Percentiles rank a stretch among this genome's conserved stretches.
Conservation (phyloP, 2,113 vertebrate species). For the Madoqua kirkii region DNA sequence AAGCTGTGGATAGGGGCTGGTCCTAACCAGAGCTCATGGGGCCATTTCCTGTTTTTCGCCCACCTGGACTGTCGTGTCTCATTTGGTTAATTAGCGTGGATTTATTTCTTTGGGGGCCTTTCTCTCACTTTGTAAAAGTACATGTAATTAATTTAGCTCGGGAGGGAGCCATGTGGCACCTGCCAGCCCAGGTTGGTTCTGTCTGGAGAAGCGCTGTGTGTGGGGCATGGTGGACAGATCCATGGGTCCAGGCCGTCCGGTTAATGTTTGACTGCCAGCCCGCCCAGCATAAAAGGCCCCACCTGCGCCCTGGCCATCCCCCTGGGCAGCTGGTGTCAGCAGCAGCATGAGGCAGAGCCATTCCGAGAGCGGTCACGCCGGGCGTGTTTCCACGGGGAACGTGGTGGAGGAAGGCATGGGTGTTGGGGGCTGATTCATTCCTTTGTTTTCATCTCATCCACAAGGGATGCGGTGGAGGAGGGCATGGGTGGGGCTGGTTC, state of each 20-base stretch:
- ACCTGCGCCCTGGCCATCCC: neutral
- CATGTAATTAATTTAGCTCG: neutral
- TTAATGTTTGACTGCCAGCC: neutral
- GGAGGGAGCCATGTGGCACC: neutral
- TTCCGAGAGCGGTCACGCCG: accelerated
- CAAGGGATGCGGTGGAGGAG: neutral
- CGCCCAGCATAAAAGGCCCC: neutral
- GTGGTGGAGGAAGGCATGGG: neutral
- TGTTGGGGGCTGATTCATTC: neutral
- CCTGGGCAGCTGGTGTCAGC: neutral
- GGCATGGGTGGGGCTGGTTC: neutral
- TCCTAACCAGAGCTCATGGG: neutral
- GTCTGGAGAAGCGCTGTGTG: neutral
- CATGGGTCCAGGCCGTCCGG: neutral
- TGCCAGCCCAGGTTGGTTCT: neutral
- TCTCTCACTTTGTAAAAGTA: neutral
- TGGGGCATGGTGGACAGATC: accelerated
- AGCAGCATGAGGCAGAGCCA: neutral
- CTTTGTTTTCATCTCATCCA: neutral
- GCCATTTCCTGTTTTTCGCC: neutral
- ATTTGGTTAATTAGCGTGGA: neutral
- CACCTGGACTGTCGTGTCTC: neutral
- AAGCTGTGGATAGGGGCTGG: too few relatives aligned
- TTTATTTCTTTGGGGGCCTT: neutral
- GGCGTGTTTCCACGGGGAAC: neutral